Evolutionary conservation across 2,888 invertebrate species (phyloP).

Genomic region (Zeuzera pyrina): DNA sequence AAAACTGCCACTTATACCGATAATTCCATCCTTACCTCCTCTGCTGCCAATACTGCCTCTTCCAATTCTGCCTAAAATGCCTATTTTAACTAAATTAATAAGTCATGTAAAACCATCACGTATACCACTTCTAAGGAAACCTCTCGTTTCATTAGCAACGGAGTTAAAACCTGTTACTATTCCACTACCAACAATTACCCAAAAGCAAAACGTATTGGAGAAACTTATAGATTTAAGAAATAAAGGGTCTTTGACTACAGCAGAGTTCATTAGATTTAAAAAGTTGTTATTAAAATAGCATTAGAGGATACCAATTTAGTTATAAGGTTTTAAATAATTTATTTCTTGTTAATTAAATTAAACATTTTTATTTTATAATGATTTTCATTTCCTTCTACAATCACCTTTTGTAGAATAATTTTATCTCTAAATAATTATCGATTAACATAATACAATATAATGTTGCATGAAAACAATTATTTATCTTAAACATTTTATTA

Average conservation of each 20-base stretch:
- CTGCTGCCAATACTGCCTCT: conserved; percentile 19
- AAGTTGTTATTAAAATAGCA: conserved; percentile 28
- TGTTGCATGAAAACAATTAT: too few relatives aligned
- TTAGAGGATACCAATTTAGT: too few relatives aligned
- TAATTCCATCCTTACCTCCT: conserved; percentile 19
- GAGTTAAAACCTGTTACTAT: conserved; percentile 22
- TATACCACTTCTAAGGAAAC: conserved; percentile 24
- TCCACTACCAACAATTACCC: conserved; percentile 8
- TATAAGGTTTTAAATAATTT: not conserved
- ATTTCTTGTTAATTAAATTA: too few relatives aligned
- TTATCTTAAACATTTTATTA: too few relatives aligned
- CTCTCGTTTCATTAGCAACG: conserved; percentile 15
- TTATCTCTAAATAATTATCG: too few relatives aligned
- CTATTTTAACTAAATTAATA: conserved; percentile 3
- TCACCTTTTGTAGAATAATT: too few relatives aligned
- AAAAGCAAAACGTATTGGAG: conserved; percentile 21
- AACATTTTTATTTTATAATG: too few relatives aligned
- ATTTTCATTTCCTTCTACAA: too few relatives aligned
- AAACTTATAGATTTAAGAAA: conserved; percentile 34
- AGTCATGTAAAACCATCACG: conserved; percentile 24
- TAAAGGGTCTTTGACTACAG: conserved; percentile 31
- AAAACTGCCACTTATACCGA: conserved; percentile 16
- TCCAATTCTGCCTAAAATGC: conserved; percentile 3
- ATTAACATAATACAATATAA: too few relatives aligned
- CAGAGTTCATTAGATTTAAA: conserved; percentile 35